These are phyloP conservation scores for Leptoclinus maculatus DNA, from an alignment of 2,797 vertebrate genomes.

Conservation along the genomic window DNA sequence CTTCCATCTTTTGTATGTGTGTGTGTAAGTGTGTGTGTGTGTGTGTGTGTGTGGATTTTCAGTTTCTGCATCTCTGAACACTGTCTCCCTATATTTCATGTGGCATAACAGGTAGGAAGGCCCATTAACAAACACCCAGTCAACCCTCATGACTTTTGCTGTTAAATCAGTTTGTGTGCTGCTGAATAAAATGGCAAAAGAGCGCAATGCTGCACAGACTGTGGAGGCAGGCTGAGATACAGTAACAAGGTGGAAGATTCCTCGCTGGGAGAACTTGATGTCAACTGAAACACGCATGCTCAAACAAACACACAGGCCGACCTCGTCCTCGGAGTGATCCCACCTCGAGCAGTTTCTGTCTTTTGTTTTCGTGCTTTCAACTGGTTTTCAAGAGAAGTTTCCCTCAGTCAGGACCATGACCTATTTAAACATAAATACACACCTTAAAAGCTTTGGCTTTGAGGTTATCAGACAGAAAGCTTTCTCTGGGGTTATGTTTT, in stretches of 20 bases:
- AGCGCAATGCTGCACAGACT: not conserved
- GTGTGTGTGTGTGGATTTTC: conserved; percentile 33
- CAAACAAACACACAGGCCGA: conserved; percentile 2
- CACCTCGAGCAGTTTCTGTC: conserved; percentile 71
- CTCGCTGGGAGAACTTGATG: conserved; percentile 45
- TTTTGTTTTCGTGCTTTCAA: conserved; percentile 72
- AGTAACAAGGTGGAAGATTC: conserved; percentile 34
- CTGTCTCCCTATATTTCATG: not conserved
- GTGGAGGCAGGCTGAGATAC: not conserved
- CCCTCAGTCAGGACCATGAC: conserved; percentile 64
- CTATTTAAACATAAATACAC: conserved; percentile 74
- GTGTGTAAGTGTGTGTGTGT: not conserved
- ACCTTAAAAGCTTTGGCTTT: conserved; percentile 71
- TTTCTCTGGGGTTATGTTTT: conserved; percentile 35
- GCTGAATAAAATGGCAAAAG: not conserved
- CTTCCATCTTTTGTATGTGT: conserved; percentile 12
- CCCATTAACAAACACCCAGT: not conserved
- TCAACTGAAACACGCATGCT: conserved; percentile 19
- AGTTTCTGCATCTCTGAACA: conserved; percentile 11
- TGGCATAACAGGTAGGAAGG: not conserved
- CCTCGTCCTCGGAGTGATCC: conserved; percentile 46
- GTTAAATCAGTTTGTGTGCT: conserved; percentile 1
- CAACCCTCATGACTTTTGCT: not conserved
- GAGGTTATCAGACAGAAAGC: conserved; percentile 50
- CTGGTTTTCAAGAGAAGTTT: conserved; percentile 62